phyloP scores from a whole-genome alignment of 2,797 vertebrate species.

The Phoxinus dragarum region DNA sequence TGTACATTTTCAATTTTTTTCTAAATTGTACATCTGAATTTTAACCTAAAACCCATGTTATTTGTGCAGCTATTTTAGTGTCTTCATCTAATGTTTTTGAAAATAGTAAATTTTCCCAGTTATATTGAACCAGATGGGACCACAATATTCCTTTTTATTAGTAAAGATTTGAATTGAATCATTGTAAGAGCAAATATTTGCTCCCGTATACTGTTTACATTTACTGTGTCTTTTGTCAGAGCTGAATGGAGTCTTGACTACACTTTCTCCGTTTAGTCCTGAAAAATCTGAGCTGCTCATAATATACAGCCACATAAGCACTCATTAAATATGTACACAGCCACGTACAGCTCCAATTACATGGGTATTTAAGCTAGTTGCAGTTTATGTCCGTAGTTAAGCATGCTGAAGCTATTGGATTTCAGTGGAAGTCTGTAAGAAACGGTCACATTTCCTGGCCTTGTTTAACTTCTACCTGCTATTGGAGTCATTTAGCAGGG shows the following conservation, averaged over 20 bases:
- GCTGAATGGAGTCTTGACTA: not conserved
- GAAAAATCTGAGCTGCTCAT: not conserved
- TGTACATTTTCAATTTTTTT: not conserved
- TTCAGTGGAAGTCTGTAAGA: not conserved
- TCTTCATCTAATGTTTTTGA: not conserved
- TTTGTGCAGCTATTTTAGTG: not conserved
- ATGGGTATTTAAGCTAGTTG: constrained; percentile 33
- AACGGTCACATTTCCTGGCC: constrained; percentile 5
- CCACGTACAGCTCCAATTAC: constrained; percentile 9
- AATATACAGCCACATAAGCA: constrained; percentile 1
- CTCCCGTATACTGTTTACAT: not conserved
- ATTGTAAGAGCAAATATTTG: not conserved
- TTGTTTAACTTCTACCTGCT: not conserved
- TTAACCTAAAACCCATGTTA: not conserved
- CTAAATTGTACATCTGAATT: not conserved
- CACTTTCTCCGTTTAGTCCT: not conserved
- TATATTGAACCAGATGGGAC: not conserved
- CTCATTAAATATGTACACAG: constrained; percentile 17
- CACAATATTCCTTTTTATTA: not conserved
- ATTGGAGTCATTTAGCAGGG: constrained; percentile 13
- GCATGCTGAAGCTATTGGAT: constrained; percentile 12
- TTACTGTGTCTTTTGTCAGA: not conserved
- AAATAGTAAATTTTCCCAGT: not conserved
- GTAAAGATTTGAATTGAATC: not conserved
- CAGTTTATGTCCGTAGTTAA: constrained; percentile 11